These are phyloP conservation scores for Thermophis baileyi DNA, from an alignment of 2,113 vertebrate genomes.

Conservation along the genomic window DNA sequence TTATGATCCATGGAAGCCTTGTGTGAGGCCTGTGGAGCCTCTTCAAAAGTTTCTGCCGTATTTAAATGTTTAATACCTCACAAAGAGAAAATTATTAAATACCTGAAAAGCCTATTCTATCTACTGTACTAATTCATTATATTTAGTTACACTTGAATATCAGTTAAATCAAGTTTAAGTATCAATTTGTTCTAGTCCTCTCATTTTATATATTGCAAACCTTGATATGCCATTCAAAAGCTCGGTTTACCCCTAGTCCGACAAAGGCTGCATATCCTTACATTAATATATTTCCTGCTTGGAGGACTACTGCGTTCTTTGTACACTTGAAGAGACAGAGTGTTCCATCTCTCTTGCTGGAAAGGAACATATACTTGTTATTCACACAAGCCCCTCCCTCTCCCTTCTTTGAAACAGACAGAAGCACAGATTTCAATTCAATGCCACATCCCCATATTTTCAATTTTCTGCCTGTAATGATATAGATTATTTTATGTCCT, in stretches of 20 bases:
- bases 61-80: not conserved
- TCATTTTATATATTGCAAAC: not conserved
- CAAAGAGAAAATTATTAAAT: not conserved
- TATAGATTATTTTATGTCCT: not conserved
- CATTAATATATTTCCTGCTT: not conserved
- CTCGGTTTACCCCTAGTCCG: not conserved
- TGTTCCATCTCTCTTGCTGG: not conserved
- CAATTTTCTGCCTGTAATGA: slow-evolving; percentile 19
- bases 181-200: not conserved
- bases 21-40: not conserved
- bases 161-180: not conserved
- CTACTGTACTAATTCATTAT: not conserved
- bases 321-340: not conserved
- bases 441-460: not conserved
- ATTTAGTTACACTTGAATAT: not conserved
- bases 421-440: not conserved
- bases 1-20: not conserved
- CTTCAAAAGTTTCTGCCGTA: not conserved
- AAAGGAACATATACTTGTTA: not conserved
- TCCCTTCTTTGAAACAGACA: not conserved
- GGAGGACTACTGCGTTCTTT: not conserved
- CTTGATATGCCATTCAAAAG: not conserved
- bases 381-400: not conserved
- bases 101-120: not conserved
- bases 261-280: not conserved